A percentile compares a stretch with the other conserved stretches of the same genome.
Conservation (phyloP, 2,113 vertebrate species). For the Mohoua ochrocephala region DNA sequence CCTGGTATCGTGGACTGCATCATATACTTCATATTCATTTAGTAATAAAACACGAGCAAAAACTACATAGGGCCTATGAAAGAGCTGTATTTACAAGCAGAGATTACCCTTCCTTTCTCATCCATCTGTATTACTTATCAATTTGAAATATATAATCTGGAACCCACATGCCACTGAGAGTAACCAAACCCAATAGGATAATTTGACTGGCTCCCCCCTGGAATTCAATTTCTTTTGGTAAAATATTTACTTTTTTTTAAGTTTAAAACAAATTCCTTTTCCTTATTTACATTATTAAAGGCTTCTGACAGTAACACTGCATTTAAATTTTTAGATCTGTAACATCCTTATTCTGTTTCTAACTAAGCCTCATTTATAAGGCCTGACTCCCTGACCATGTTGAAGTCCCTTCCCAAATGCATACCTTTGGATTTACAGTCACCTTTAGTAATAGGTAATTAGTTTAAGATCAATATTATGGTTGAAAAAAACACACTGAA, state of each 20-base stretch:
- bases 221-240: not conserved
- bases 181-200: not conserved
- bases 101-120: not conserved
- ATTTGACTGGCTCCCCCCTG: not conserved
- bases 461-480: constrained; percentile 11
- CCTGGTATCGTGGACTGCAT: not conserved
- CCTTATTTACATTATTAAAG: constrained; percentile 23
- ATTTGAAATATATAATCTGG: not conserved
- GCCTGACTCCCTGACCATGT: not conserved
- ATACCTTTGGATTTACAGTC: not conserved
- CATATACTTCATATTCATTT: not conserved
- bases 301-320: not conserved
- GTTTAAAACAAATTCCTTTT: not conserved
- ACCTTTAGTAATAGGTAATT: not conserved
- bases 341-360: not conserved
- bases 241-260: not conserved
- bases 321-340: not conserved
- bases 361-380: constrained; percentile 20
- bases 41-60: not conserved
- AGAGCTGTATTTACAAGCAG: not conserved
- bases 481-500: not conserved
- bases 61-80: not conserved
- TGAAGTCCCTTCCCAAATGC: not conserved
- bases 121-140: not conserved
- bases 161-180: not conserved